A percentile compares a stretch with the other conserved stretches of the same genome.
phyloP scores from a whole-genome alignment of 2,888 invertebrate genomes.

The Hirtodrosophila alboralis region DNA sequence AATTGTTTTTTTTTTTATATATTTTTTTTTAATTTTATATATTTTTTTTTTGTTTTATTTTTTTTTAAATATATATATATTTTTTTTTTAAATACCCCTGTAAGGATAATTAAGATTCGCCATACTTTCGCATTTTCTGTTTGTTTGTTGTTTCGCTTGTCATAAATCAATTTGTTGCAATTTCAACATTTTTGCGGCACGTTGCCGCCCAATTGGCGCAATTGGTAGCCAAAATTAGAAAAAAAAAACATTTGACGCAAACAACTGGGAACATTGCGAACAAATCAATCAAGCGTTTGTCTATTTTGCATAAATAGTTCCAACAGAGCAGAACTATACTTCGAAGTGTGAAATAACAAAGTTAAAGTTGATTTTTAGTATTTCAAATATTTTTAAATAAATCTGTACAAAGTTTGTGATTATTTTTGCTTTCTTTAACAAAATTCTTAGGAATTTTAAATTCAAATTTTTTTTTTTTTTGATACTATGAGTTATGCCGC shows the following conservation, averaged over 20 bases:
- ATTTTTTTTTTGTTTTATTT: no score
- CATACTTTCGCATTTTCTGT: no score
- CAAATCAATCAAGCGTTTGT: conserved; percentile 62
- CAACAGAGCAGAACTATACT: not conserved
- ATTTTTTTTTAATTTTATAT: no score
- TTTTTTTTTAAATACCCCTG: no score
- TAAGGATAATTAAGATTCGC: no score
- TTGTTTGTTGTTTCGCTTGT: conserved; percentile 30
- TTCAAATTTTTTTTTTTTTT: no score
- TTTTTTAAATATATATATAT: no score
- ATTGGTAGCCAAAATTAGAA: conserved; percentile 57
- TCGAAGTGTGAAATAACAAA: conserved; percentile 9
- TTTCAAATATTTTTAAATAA: not conserved
- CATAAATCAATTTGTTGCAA: conserved; percentile 77
- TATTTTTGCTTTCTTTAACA: no score
- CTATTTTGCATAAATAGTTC: conserved; percentile 26
- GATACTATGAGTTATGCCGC: no score
- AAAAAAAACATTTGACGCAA: conserved; percentile 52
- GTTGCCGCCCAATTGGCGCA: conserved; percentile 63
- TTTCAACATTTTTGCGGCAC: conserved; percentile 46
- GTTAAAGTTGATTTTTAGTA: not conserved
- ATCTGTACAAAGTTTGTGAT: not conserved
- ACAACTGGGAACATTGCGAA: conserved; percentile 31
- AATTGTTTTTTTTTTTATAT: no score
- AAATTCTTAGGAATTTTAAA: no score